Evolutionary conservation across 2,113 vertebrate species (phyloP).

Genomic region (Hippocampus mohnikei): DNA sequence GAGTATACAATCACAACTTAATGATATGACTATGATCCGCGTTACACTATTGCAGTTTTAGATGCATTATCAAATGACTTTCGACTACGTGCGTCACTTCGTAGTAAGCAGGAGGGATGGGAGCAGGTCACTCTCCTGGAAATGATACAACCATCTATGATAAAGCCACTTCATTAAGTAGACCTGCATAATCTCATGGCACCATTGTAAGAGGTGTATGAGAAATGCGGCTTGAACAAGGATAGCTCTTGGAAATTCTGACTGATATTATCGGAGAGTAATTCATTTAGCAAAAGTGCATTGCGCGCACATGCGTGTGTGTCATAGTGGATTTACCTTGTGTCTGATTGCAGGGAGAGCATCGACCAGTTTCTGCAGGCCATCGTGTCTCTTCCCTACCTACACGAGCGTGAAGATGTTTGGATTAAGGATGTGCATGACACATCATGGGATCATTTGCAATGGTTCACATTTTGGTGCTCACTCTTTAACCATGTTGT

Average conservation of each 20-base stretch:
- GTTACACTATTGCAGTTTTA: not conserved
- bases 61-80: not conserved
- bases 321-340: slow-evolving; percentile 74
- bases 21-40: not conserved
- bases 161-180: not conserved
- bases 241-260: too few species aligned
- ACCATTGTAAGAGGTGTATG: not conserved
- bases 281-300: too few species aligned
- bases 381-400: slow-evolving; percentile 85
- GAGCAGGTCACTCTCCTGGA: not conserved
- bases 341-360: slow-evolving; percentile 88
- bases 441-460: not conserved
- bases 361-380: slow-evolving; percentile 90
- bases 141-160: not conserved
- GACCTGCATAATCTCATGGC: not conserved
- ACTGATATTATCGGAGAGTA: not conserved
- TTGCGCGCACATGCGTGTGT: not conserved
- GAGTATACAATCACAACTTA: too few species aligned
- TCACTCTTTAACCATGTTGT: not conserved
- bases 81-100: not conserved
- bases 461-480: not conserved
- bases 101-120: not conserved
- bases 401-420: slow-evolving; percentile 46
- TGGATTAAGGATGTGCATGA: not conserved
- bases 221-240: not conserved